Percentiles rank a stretch among this genome's conserved stretches.
Conservation (phyloP, 2,113 vertebrate genomes). For the Oryctolagus cuniculus region DNA sequence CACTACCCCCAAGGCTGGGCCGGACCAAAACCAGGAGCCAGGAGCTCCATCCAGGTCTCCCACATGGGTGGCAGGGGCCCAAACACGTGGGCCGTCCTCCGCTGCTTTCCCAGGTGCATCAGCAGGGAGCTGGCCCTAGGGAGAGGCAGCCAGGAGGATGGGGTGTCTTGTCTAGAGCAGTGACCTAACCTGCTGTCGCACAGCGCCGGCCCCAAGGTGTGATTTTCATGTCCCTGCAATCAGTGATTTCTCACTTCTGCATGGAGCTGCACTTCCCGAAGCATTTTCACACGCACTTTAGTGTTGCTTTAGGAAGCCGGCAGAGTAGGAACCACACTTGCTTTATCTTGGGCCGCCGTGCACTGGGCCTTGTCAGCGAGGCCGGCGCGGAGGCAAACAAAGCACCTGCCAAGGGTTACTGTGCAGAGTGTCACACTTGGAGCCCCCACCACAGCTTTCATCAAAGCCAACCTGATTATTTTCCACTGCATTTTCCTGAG, state of each 20-base stretch:
- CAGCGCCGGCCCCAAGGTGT: not conserved
- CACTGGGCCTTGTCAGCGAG: constrained; percentile 7
- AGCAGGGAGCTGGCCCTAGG: too few species aligned
- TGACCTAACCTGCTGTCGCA: too few species aligned
- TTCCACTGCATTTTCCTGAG: constrained; percentile 98
- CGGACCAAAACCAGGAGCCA: too few species aligned
- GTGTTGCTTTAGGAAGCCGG: not conserved
- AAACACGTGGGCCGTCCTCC: too few species aligned
- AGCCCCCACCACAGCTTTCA: constrained; percentile 91
- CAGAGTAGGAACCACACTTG: not conserved
- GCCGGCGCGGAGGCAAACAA: constrained; percentile 41
- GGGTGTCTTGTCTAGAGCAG: too few species aligned
- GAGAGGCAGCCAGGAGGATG: too few species aligned
- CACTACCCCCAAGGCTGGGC: too few species aligned
- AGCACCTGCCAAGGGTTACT: constrained; percentile 86
- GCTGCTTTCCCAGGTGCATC: too few species aligned
- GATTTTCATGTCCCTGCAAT: not conserved
- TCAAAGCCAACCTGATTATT: constrained; percentile 96
- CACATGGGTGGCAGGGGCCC: too few species aligned
- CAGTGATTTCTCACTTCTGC: not conserved
- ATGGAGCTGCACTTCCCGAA: not conserved
- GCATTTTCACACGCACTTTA: not conserved
- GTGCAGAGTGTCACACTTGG: constrained; percentile 85
- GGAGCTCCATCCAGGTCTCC: too few species aligned
- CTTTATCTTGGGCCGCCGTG: not conserved